A percentile compares a stretch with the other conserved stretches of the same genome.
phyloP scores from a whole-genome alignment of 2,113 vertebrate genomes.

The Catharus bicknelli region DNA sequence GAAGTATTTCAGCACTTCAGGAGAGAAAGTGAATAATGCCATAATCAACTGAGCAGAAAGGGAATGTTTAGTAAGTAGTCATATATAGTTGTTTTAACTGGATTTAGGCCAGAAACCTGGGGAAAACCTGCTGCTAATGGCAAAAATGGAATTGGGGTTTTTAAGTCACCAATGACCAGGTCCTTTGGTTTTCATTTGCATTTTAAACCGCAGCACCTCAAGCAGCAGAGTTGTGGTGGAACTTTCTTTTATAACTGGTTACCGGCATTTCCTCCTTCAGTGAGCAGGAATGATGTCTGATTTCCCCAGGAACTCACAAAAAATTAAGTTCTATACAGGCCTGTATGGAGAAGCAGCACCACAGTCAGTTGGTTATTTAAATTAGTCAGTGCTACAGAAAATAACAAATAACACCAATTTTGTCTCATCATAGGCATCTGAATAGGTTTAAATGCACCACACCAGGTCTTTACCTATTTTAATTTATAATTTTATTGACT shows the following conservation, averaged over 20 bases:
- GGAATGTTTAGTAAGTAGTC: constrained; percentile 12
- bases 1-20: constrained; percentile 22
- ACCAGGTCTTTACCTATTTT: background rate
- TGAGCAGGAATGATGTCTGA: background rate
- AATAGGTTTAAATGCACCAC: background rate
- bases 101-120: constrained; percentile 4
- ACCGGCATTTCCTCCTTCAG: background rate
- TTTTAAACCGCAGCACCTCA: background rate
- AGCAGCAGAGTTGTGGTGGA: background rate
- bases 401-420: background rate
- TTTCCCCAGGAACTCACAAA: background rate
- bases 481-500: background rate
- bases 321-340: background rate
- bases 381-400: background rate
- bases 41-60: constrained; percentile 33
- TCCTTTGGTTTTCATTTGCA: background rate
- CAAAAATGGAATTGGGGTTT: background rate
- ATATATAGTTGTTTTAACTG: constrained; percentile 3
- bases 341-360: background rate
- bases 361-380: background rate
- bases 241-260: background rate
- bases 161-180: background rate
- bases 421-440: background rate
- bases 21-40: constrained; percentile 30
- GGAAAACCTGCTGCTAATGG: background rate